Evolutionary conservation across 2,113 vertebrate species (phyloP).

Genomic region (Platichthys stellatus): DNA sequence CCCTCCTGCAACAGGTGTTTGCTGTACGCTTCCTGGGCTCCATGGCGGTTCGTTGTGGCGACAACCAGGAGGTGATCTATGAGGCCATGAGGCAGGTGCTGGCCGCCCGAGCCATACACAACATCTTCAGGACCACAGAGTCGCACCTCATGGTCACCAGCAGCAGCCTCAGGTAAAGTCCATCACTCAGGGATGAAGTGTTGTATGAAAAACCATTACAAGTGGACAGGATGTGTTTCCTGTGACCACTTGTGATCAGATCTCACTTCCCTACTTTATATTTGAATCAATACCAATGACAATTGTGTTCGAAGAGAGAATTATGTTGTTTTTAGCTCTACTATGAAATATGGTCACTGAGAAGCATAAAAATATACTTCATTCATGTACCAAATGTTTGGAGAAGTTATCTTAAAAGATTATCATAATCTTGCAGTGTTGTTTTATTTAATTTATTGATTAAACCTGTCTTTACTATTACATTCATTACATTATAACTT

Average conservation of each 20-base stretch:
- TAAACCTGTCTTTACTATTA: not conserved
- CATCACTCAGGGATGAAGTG: not conserved
- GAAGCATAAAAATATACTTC: too few relatives aligned
- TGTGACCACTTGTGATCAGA: too few relatives aligned
- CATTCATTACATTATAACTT: too few relatives aligned
- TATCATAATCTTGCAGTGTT: too few relatives aligned
- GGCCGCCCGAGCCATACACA: slow-evolving; percentile 96
- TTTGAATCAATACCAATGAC: too few relatives aligned
- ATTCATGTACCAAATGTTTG: not conserved
- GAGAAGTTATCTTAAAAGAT: too few relatives aligned
- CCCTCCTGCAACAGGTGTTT: slow-evolving; percentile 95
- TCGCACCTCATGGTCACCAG: slow-evolving; percentile 96
- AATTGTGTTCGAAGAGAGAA: too few relatives aligned
- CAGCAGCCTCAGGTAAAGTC: slow-evolving; percentile 85
- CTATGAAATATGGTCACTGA: too few relatives aligned
- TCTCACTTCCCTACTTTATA: too few relatives aligned
- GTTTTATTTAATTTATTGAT: not conserved
- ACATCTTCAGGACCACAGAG: slow-evolving; percentile 96
- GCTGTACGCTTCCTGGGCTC: slow-evolving; percentile 94
- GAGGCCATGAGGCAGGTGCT: slow-evolving; percentile 98
- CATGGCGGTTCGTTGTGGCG: slow-evolving; percentile 91
- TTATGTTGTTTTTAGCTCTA: too few relatives aligned
- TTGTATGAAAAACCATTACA: too few relatives aligned
- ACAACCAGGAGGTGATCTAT: slow-evolving; percentile 90
- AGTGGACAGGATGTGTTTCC: too few relatives aligned